Evolutionary conservation across 2,888 invertebrate species (phyloP), one percentile per base, ranked within the genome.

Genomic region (Iphiclides podalirius): DNA sequence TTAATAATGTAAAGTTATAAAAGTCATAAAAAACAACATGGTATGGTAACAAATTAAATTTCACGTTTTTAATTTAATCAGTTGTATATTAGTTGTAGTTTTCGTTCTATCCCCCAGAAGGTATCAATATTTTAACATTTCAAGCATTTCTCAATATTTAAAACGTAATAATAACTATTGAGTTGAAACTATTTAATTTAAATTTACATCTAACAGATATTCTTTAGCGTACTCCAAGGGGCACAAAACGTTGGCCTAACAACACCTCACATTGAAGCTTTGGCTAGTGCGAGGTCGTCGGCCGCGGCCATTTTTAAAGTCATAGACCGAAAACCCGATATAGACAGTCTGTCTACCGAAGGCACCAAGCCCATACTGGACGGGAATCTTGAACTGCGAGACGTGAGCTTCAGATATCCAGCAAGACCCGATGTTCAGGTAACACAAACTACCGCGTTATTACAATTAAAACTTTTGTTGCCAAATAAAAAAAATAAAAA

Each of bases 201-300:
- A n/a, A n/a, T n/a, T n/a, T n/a, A n/a, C n/a, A n/a, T 33, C 11
- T n/a, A 13, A 13, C 8, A 93, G 92, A 90, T 94, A 23, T 94
- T 96, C 78, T 96, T 96, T 79, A 93, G 94, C 47, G 91, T 95
- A 0, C 86, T 95, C 20, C 92, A 93, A 77, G 95, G 94, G 0
- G 94, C 95, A 0, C 94, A 95, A 72, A 94, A 94, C 65, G 89
- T 95, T 53, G 95, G 95, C 0, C 89, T 94, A 28, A 92, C 94
- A 0, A 92, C 93, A 0, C 94, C 94, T 0, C 94, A 95, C 64
- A 79, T 95, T 53, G 95, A 95, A 63, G 91, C 94, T 0, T 92
- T 95, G 66, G 90, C 92, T 1, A 90, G 89, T 6, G 95, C 94
- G 0, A 81, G 91, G 6, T 94, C 93, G 0, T 93, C 95, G 0